Evolutionary conservation across 2,113 vertebrate genomes (phyloP).

Genomic region (Clarias gariepinus): DNA sequence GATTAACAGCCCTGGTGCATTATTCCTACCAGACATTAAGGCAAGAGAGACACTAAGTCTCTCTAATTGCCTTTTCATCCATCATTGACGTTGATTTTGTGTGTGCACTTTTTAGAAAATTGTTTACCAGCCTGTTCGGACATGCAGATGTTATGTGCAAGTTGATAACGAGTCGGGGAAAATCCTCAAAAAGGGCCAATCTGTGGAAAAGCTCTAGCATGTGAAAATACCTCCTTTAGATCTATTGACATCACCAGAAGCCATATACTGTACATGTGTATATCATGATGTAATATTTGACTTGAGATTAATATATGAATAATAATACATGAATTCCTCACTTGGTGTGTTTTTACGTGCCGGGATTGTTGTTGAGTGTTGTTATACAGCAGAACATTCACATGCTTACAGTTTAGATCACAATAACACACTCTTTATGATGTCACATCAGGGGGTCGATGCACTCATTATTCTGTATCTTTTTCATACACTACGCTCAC

Average conservation of each 20-base stretch:
- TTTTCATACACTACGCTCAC: not conserved
- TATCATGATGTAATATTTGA: too few relatives aligned
- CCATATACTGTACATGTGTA: not conserved
- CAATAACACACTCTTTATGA: not conserved
- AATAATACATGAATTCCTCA: not conserved
- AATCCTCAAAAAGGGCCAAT: slow-evolving; percentile 7
- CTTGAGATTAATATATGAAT: too few relatives aligned
- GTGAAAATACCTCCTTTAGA: not conserved
- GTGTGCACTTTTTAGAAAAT: not conserved
- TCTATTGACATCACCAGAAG: not conserved
- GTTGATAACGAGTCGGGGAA: slow-evolving; percentile 3
- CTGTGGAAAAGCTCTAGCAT: not conserved
- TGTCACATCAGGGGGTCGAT: not conserved
- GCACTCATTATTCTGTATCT: not conserved
- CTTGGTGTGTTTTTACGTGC: not conserved
- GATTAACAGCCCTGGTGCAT: slow-evolving; percentile 64
- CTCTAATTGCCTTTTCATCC: slow-evolving; percentile 42
- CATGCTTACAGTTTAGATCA: not conserved
- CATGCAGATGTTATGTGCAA: slow-evolving; percentile 19
- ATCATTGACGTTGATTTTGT: slow-evolving; percentile 38
- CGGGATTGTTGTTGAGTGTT: not conserved
- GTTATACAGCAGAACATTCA: not conserved
- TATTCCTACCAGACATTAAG: slow-evolving; percentile 41
- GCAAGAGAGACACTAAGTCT: slow-evolving; percentile 45
- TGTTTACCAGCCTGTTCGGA: slow-evolving; percentile 3